Evolutionary conservation across 2,113 vertebrate genomes (phyloP).

Genomic region (Athene cunicularia): DNA sequence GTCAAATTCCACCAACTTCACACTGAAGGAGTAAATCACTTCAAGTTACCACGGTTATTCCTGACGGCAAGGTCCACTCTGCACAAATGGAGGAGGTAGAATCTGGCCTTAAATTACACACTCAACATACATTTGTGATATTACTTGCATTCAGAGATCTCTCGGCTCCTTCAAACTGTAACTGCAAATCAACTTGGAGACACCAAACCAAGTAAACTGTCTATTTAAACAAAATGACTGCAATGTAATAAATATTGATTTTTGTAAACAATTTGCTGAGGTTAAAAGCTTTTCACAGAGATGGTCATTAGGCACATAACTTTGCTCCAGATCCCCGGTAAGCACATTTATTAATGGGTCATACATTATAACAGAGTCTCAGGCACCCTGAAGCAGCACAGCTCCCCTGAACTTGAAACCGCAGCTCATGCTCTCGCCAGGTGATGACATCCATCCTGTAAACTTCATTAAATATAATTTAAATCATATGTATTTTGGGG

Average conservation of each 20-base stretch:
- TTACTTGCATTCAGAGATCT: background rate
- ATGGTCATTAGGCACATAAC: background rate
- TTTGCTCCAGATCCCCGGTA: background rate
- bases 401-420: background rate
- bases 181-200: background rate
- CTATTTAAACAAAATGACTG: background rate
- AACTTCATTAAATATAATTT: background rate
- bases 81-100: background rate
- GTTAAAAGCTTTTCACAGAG: background rate
- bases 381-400: background rate
- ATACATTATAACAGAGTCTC: fast-evolving
- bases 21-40: background rate
- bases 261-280: background rate
- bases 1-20: background rate
- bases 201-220: background rate
- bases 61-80: background rate
- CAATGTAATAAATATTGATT: background rate
- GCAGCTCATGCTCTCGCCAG: background rate
- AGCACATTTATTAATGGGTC: background rate
- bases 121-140: background rate
- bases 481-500: background rate
- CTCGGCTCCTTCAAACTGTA: background rate
- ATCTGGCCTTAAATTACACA: background rate
- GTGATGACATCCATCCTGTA: background rate
- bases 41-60: background rate